Evolutionary conservation across 2,888 invertebrate genomes (phyloP).

Genomic region (Lithophane leautieri): DNA sequence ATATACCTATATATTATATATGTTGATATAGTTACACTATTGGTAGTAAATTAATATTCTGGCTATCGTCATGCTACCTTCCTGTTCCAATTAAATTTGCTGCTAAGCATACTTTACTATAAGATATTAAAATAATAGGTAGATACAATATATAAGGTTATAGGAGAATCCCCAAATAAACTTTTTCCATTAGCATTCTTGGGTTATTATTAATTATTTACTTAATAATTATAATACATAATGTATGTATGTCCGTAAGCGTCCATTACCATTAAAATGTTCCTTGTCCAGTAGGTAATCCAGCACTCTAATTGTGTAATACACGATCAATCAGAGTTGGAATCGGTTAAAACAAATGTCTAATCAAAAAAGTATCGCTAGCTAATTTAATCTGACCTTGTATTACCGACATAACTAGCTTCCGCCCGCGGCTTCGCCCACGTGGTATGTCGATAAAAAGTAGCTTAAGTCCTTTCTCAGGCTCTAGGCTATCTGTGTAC

Average conservation of each 20-base stretch:
- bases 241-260: neutral
- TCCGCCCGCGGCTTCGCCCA: no score
- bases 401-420: no score
- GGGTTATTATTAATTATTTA: slow-evolving; percentile 21
- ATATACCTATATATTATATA: slow-evolving; percentile 46
- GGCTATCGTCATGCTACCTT: slow-evolving; percentile 38
- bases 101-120: slow-evolving; percentile 29
- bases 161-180: slow-evolving; percentile 26
- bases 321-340: no score
- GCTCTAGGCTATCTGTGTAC: no score
- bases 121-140: slow-evolving; percentile 37
- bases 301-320: no score
- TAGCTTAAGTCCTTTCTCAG: no score
- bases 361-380: no score
- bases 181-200: slow-evolving; percentile 6
- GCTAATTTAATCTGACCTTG: neutral
- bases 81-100: slow-evolving; percentile 32
- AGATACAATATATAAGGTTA: slow-evolving; percentile 19
- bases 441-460: no score
- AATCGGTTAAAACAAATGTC: no score
- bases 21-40: slow-evolving; percentile 52
- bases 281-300: neutral
- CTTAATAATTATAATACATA: neutral
- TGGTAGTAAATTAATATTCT: slow-evolving; percentile 47
- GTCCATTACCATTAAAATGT: neutral